Conservation (phyloP, 2,113 vertebrate species). For the Orcinus orca region DNA sequence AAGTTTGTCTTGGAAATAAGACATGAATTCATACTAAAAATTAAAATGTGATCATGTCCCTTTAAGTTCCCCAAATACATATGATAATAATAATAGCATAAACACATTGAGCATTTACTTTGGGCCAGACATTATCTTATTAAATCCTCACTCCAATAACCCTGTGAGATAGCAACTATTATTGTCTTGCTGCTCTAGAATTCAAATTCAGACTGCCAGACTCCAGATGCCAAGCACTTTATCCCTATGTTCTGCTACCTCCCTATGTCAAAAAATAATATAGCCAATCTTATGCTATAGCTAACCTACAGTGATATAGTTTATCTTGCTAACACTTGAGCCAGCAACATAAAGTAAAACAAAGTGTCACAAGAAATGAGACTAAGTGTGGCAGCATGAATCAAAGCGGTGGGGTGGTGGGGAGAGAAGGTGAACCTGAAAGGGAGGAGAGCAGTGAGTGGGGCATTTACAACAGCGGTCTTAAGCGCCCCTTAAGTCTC, state of each 20-base stretch:
- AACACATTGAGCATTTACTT: not conserved
- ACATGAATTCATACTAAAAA: not conserved
- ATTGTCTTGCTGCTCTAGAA: not conserved
- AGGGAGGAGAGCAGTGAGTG: not conserved
- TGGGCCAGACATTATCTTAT: not conserved
- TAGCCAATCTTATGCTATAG: not conserved
- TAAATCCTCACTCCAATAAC: not conserved
- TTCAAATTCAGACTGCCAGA: not conserved
- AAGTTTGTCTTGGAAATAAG: not conserved
- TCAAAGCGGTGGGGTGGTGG: not conserved
- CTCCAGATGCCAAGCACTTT: not conserved
- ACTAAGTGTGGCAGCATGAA: not conserved
- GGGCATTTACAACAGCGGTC: not conserved
- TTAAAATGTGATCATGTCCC: not conserved
- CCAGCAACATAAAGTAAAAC: slow-evolving; percentile 17
- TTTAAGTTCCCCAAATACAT: slow-evolving; percentile 1
- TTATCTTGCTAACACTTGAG: not conserved
- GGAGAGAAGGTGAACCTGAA: not conserved
- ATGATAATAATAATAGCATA: not conserved
- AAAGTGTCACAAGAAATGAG: not conserved
- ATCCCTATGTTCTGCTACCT: not conserved
- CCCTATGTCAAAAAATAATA: not conserved
- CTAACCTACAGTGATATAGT: not conserved
- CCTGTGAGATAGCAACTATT: not conserved
- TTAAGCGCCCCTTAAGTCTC: not conserved